These are phyloP conservation scores for Holacanthus passer DNA, from an alignment of 2,113 vertebrate species.

Conservation along the genomic window DNA sequence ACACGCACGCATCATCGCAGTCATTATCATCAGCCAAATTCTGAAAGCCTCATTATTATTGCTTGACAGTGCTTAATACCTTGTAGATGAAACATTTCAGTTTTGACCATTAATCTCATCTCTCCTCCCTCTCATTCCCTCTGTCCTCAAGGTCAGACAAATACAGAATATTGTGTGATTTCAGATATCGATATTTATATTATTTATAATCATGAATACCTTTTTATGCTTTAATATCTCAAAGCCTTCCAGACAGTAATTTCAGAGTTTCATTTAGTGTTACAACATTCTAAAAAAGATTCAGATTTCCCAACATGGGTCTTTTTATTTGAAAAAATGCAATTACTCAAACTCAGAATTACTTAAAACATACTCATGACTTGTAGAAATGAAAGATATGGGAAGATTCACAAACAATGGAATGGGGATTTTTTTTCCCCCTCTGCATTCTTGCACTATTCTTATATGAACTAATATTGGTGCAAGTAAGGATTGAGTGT, in stretches of 20 bases:
- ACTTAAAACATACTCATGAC: background rate
- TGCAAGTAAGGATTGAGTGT: background rate
- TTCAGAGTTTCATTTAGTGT: background rate
- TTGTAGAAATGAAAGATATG: background rate
- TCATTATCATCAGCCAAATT: conserved; percentile 7
- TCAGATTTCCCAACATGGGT: background rate
- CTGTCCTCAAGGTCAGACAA: background rate
- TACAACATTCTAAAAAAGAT: background rate
- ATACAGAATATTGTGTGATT: background rate
- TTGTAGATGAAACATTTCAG: background rate
- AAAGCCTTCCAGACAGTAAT: background rate
- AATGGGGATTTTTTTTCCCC: background rate
- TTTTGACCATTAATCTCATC: background rate
- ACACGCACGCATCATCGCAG: background rate
- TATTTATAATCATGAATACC: background rate
- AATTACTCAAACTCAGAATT: too few relatives aligned
- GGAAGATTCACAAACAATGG: background rate
- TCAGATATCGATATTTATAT: background rate
- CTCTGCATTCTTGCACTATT: background rate
- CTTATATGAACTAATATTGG: background rate
- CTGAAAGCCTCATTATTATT: background rate
- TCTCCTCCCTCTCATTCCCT: background rate
- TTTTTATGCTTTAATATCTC: background rate
- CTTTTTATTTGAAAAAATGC: background rate
- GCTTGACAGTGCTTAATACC: background rate